Conservation (phyloP, 1,140 invertebrate genomes). For the Drosophila tsacasi region DNA sequence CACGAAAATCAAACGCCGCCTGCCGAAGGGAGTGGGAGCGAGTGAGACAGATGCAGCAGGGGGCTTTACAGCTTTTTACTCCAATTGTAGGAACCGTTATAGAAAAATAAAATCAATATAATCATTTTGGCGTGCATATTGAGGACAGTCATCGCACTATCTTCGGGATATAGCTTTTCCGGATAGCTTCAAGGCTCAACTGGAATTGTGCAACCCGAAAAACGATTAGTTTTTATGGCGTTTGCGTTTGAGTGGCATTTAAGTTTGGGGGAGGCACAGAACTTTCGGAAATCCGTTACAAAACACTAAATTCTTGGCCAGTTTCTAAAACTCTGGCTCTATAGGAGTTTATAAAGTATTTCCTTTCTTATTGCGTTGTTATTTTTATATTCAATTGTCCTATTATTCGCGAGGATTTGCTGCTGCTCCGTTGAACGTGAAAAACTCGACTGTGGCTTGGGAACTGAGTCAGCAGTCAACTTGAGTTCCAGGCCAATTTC, state of each 20-base stretch:
- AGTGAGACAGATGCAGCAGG: constrained; percentile 2
- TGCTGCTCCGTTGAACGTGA: constrained; percentile 38
- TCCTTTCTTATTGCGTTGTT: constrained; percentile 2
- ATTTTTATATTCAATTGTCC: constrained; percentile 14
- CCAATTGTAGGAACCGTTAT: constrained; percentile 85
- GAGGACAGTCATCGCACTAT: constrained; percentile 73
- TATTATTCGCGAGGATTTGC: constrained; percentile 22
- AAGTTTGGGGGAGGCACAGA: constrained; percentile 34
- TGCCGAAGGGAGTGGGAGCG: constrained; percentile 27
- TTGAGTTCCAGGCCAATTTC: constrained; percentile 52
- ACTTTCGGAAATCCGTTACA: constrained; percentile 9
- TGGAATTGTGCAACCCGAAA: background rate
- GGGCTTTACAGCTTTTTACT: constrained; percentile 80
- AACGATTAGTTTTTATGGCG: constrained; percentile 71
- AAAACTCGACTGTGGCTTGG: constrained; percentile 61
- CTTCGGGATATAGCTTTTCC: constrained; percentile 3
- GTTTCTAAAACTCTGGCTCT: constrained; percentile 14
- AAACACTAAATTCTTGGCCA: constrained; percentile 5
- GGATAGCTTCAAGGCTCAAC: constrained; percentile 3
- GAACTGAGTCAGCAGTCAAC: constrained; percentile 49
- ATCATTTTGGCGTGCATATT: constrained; percentile 83
- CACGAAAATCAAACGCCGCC: constrained; percentile 40
- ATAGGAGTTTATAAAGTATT: background rate
- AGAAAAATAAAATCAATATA: constrained; percentile 85
- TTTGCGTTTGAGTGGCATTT: constrained; percentile 78